A percentile compares a stretch with the other conserved stretches of the same genome.
These are phyloP conservation scores for Rafetus swinhoei DNA, from an alignment of 2,113 vertebrate species.

Conservation along the genomic window DNA sequence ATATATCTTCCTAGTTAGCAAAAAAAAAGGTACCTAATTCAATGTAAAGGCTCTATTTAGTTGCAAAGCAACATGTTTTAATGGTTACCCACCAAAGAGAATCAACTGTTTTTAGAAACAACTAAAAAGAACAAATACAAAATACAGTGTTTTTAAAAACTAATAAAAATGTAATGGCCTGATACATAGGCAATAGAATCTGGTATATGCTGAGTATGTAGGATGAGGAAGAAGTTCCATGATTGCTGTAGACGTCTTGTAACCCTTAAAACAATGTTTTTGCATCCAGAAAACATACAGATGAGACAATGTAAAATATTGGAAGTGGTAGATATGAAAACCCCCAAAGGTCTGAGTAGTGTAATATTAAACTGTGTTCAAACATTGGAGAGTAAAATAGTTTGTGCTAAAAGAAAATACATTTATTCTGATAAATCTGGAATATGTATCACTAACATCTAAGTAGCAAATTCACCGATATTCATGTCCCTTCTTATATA, in stretches of 20 bases:
- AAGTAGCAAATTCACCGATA: fast-evolving
- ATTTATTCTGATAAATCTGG: not conserved
- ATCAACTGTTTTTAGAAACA: too few species aligned
- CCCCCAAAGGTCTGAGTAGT: not conserved
- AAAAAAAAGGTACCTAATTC: too few species aligned
- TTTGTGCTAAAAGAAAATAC: not conserved
- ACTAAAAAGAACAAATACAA: too few species aligned
- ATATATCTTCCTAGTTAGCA: too few species aligned
- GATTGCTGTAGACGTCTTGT: not conserved
- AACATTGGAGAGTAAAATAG: not conserved
- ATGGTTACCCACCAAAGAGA: too few species aligned
- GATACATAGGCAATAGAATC: constrained; percentile 3
- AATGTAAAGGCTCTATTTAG: too few species aligned
- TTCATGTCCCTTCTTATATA: not conserved
- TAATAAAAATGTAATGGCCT: not conserved
- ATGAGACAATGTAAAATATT: not conserved
- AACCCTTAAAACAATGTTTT: constrained; percentile 5
- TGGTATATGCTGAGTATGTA: not conserved
- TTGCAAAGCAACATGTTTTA: too few species aligned
- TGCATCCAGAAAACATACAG: not conserved
- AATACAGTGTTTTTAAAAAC: not conserved
- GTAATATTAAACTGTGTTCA: not conserved
- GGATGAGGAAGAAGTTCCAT: not conserved
- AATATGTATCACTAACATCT: not conserved
- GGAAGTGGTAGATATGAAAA: not conserved